These are phyloP conservation scores for Paramormyrops hopkinsi DNA, from an alignment of 2,797 vertebrate genomes.

Conservation along the genomic window DNA sequence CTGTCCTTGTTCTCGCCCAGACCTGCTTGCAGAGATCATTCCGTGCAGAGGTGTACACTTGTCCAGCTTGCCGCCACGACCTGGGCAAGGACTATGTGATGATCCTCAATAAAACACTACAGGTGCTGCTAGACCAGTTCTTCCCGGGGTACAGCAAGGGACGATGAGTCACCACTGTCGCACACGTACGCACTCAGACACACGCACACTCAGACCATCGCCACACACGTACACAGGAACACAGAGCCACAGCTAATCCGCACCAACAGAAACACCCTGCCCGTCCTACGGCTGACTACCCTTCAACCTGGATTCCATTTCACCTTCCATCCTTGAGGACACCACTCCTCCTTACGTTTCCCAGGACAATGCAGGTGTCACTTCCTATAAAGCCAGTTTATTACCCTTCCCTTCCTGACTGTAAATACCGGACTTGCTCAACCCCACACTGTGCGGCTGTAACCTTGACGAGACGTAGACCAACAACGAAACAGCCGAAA, in stretches of 20 bases:
- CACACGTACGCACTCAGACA: constrained; percentile 19
- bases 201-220: not conserved
- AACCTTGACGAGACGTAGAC: not conserved
- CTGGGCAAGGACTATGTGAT: constrained; percentile 89
- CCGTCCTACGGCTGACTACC: constrained; percentile 57
- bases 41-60: constrained; percentile 89
- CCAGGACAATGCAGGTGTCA: constrained; percentile 30
- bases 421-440: constrained; percentile 18
- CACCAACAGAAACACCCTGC: constrained; percentile 44
- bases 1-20: constrained; percentile 49
- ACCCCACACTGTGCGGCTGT: constrained; percentile 19
- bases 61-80: constrained; percentile 92
- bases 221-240: constrained; percentile 9
- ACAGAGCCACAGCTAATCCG: constrained; percentile 20
- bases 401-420: constrained; percentile 13
- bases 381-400: not conserved
- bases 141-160: constrained; percentile 99
- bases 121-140: constrained; percentile 94
- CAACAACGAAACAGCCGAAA: not conserved
- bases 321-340: constrained; percentile 43
- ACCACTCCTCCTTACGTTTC: constrained; percentile 57
- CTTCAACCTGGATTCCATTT: constrained; percentile 47
- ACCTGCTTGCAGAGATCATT: constrained; percentile 95
- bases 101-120: constrained; percentile 87
- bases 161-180: constrained; percentile 70